These are phyloP conservation scores for Pantherophis vulpinus DNA, from an alignment of 2,797 vertebrate genomes.

Conservation along the genomic window DNA sequence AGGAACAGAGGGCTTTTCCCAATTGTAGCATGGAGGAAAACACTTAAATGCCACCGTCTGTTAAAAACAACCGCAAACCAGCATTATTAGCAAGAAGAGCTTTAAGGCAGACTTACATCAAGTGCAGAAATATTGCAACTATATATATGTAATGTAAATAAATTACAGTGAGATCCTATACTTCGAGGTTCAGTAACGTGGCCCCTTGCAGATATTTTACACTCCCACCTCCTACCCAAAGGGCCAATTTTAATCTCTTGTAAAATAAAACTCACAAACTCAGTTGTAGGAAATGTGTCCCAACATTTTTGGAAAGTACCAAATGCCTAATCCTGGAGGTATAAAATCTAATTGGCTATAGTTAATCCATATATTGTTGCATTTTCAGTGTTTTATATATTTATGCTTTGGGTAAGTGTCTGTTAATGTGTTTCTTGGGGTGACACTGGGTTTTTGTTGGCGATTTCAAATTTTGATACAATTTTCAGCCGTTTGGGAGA, in stretches of 20 bases:
- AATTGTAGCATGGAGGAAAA: neutral
- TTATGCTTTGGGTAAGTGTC: neutral
- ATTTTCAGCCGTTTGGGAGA: neutral
- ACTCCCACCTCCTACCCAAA: neutral
- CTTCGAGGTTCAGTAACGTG: neutral
- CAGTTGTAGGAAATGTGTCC: neutral
- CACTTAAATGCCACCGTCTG: neutral
- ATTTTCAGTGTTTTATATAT: neutral
- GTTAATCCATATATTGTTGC: neutral
- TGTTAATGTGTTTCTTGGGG: neutral
- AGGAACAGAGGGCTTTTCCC: neutral
- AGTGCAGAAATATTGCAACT: neutral
- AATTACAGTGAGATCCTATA: neutral
- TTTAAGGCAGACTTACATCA: neutral
- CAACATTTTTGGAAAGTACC: neutral
- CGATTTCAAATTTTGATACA: neutral
- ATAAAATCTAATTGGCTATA: neutral
- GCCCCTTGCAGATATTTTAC: neutral
- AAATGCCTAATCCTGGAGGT: neutral
- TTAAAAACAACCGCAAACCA: neutral
- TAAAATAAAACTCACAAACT: neutral
- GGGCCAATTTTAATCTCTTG: neutral
- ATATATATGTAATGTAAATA: neutral
- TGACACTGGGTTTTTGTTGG: neutral
- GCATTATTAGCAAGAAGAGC: neutral